phyloP scores from a whole-genome alignment of 2,797 vertebrate species.

The Nannoperca obscura region DNA sequence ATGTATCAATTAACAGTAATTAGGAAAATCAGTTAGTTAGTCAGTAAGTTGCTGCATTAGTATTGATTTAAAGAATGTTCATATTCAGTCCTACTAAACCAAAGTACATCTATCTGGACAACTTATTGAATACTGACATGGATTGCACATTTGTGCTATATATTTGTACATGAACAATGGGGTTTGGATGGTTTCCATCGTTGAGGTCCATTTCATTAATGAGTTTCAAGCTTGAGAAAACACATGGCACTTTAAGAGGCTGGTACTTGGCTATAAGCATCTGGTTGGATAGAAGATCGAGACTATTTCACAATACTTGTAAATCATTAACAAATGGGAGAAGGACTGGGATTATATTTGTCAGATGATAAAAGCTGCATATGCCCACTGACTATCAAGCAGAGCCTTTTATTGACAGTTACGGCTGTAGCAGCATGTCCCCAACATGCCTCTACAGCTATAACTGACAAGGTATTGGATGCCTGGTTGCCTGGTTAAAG shows the following conservation, averaged over 20 bases:
- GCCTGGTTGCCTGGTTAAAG: constrained; percentile 18
- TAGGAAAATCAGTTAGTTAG: too few species aligned
- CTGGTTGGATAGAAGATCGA: constrained; percentile 15
- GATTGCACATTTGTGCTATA: constrained; percentile 1
- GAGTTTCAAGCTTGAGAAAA: constrained; percentile 17
- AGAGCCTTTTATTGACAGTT: constrained; percentile 13
- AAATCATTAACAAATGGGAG: constrained; percentile 35
- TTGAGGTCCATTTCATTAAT: constrained; percentile 11
- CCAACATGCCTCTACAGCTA: too few species aligned
- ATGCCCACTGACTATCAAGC: constrained; percentile 16
- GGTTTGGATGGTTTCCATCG: constrained; percentile 12
- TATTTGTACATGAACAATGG: constrained; percentile 1
- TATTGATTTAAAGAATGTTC: background rate
- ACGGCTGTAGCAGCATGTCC: constrained; percentile 14
- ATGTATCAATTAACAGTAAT: too few species aligned
- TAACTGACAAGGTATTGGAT: background rate
- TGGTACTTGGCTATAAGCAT: constrained; percentile 18
- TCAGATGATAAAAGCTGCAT: background rate
- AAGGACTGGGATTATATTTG: background rate
- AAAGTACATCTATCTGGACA: background rate
- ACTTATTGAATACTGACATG: background rate
- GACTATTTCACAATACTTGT: constrained; percentile 28
- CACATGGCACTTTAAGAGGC: constrained; percentile 9
- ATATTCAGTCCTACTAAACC: background rate
- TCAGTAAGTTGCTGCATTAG: background rate